These are phyloP conservation scores for Lycophotia porphyrea DNA, from an alignment of 2,888 invertebrate genomes.

Conservation along the genomic window DNA sequence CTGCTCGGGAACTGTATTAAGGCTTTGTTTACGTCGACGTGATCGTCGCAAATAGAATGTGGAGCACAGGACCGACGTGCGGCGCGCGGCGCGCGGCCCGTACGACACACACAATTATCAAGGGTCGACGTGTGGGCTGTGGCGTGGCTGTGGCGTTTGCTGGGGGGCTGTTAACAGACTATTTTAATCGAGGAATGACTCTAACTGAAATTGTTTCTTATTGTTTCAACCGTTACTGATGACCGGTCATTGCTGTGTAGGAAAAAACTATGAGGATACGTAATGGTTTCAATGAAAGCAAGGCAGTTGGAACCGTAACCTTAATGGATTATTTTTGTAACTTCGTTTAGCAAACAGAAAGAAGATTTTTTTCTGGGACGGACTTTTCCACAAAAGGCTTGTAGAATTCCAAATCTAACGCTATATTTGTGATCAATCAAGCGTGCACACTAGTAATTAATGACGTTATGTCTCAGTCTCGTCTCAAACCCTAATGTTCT, in stretches of 20 bases:
- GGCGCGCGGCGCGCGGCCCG: neutral
- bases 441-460: slow-evolving; percentile 31
- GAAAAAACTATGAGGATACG: neutral
- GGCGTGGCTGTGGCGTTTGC: slow-evolving; percentile 15
- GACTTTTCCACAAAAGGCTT: neutral
- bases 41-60: slow-evolving; percentile 41
- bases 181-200: neutral
- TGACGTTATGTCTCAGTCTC: slow-evolving; percentile 6
- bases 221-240: neutral
- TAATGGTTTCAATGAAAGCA: slow-evolving; percentile 3
- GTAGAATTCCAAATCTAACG: slow-evolving; percentile 1
- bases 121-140: neutral
- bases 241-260: neutral
- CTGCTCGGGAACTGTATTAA: slow-evolving; percentile 9
- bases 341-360: neutral
- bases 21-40: slow-evolving; percentile 29
- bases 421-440: slow-evolving; percentile 22
- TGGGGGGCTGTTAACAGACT: neutral
- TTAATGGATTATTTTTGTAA: neutral
- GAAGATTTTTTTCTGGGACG: neutral
- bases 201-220: neutral
- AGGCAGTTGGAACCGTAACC: neutral
- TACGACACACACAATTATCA: slow-evolving; percentile 23
- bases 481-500: neutral
- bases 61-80: slow-evolving; percentile 1